Base-by-base conservation (phyloP, 2,888 invertebrate genomes). In the Galerucella pusilla region DNA sequence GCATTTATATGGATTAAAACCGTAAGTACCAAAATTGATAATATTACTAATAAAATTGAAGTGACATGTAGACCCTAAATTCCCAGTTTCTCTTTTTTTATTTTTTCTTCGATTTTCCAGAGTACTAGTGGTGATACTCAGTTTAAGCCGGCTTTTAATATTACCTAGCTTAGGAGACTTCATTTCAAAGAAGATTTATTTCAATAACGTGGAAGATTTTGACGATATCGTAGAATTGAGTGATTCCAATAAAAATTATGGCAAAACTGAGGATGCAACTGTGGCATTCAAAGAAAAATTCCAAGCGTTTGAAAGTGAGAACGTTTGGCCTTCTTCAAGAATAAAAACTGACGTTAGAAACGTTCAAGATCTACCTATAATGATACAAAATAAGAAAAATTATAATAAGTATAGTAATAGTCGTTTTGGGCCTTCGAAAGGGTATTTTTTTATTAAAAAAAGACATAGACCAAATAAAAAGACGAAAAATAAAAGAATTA, bases 1-100 rank as follows among this genome's bases (percentile, higher is more conserved):
- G 80, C 79, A 77, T 71, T 79, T 81, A 76, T 76, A 80, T 81
- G 80, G 77, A 74, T 72, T 82, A 75, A 80, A 78, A 71, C 75
- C 79, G 82, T 82, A 79, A 82, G 81, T 82, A 80, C n/a, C 16
- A 52, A 7, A 35, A 35, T 35, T 35, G 35, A 35, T 35, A 7
- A 35, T 35, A 35, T 1, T 35, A 35, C 6, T 35, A 35, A 7
- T 35, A 35, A 35, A 35, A 35, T 35, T 35, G 35, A 7, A 35
- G 7, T 35, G 35, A 35, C 35, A 7, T 35, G 35, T 35, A 35
- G 5, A 5, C 2, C 35, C 35, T 5, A 7, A 35, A 35, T 7
- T 35, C 7, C 35, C 7, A 35, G 7, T 35, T 11, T 2, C 46
- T 16, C 66, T 9, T 45, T 9, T 11, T 16, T 25, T 2, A 2